These are phyloP conservation scores for Phortica variegata DNA, from an alignment of 1,140 invertebrate genomes.

Conservation along the genomic window DNA sequence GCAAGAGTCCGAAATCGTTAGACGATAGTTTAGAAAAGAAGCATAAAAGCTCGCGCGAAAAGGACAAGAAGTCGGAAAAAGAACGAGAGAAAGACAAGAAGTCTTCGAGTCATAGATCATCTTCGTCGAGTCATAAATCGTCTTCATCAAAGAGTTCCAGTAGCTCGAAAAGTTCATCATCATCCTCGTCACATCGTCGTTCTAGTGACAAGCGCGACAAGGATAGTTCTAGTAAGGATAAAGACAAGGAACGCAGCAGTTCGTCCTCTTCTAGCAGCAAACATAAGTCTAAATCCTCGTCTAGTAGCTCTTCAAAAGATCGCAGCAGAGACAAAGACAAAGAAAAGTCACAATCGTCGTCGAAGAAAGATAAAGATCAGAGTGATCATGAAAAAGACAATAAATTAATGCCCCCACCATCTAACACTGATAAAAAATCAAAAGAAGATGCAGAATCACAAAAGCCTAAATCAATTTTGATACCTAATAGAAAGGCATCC, in stretches of 20 bases:
- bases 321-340: conserved; percentile 53
- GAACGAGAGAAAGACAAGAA: conserved; percentile 58
- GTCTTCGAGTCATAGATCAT: conserved; percentile 45
- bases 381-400: conserved; percentile 67
- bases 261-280: conserved; percentile 40
- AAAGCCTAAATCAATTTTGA: conserved; percentile 38
- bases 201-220: conserved; percentile 49
- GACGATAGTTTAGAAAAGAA: conserved; percentile 46
- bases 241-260: conserved; percentile 37
- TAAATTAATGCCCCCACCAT: conserved; percentile 64
- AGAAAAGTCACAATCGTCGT: conserved; percentile 34
- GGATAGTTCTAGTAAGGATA: too few relatives aligned
- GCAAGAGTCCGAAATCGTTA: conserved; percentile 23
- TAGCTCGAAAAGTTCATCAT: conserved; percentile 33
- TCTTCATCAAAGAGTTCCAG: conserved; percentile 40
- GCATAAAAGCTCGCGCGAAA: conserved; percentile 34
- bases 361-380: conserved; percentile 26
- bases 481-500: conserved; percentile 68
- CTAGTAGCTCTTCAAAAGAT: conserved; percentile 49
- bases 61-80: conserved; percentile 51
- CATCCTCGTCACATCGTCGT: conserved; percentile 50
- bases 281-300: conserved; percentile 48
- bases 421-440: conserved; percentile 60
- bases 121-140: conserved; percentile 45
- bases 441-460: conserved; percentile 38